A percentile compares a stretch with the other conserved stretches of the same genome.
Conservation (phyloP, 2,113 vertebrate species). For the Phalacrocorax pelagicus region DNA sequence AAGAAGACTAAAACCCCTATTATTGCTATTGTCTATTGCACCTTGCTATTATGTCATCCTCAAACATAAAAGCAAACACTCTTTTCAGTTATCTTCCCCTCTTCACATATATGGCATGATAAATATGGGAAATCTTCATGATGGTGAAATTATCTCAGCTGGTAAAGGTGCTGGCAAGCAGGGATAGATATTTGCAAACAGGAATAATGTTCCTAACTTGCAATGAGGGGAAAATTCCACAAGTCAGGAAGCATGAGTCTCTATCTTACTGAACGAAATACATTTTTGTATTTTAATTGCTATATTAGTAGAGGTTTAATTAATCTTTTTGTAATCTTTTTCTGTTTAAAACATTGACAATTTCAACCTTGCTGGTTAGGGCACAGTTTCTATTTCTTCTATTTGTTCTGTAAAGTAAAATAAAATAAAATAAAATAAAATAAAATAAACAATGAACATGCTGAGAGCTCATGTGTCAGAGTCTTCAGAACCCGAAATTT, state of each 20-base stretch:
- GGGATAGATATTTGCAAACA: background rate
- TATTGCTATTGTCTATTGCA: background rate
- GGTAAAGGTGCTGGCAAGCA: background rate
- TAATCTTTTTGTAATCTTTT: background rate
- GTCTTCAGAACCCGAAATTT: background rate
- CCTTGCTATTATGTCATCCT: background rate
- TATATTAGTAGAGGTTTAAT: background rate
- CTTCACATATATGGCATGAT: background rate
- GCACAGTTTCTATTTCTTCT: background rate
- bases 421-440: background rate
- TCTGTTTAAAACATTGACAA: background rate
- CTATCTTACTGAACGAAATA: background rate
- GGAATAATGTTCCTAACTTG: background rate
- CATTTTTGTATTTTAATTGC: background rate
- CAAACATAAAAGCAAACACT: background rate
- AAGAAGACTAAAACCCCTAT: background rate
- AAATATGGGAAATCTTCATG: background rate
- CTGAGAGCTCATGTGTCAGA: rapidly evolving
- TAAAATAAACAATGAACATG: background rate
- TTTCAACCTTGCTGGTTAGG: background rate
- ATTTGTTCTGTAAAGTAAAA: background rate
- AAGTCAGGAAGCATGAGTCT: background rate
- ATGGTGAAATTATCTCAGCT: background rate
- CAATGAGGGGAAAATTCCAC: background rate
- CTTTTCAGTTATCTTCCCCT: background rate